Conservation (phyloP, 2,888 invertebrate genomes). For the Octonoba sinensis region DNA sequence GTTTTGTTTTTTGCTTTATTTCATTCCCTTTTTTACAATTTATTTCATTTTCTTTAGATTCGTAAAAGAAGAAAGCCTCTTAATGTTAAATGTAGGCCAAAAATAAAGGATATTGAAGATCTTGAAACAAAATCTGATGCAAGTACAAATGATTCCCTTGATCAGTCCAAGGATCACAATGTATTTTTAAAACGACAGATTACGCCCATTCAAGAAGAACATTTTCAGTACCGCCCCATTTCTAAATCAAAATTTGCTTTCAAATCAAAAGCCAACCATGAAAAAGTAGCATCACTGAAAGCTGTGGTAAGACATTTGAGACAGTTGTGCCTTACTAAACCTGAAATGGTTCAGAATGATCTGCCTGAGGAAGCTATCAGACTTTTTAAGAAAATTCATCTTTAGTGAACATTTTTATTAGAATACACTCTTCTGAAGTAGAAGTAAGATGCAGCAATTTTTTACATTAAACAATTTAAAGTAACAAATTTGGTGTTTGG, state of each 20-base stretch:
- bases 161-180: not conserved
- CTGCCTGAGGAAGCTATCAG: constrained; percentile 36
- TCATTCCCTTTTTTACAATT: not conserved
- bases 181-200: constrained; percentile 23
- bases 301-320: constrained; percentile 22
- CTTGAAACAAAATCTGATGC: too few relatives aligned
- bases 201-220: constrained; percentile 38
- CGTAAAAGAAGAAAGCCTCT: constrained; percentile 29
- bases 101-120: too few relatives aligned
- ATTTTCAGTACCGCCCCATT: not conserved
- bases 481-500: too few relatives aligned
- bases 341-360: constrained; percentile 20
- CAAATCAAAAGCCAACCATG: constrained; percentile 1
- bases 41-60: constrained; percentile 16
- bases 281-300: constrained; percentile 40
- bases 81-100: constrained; percentile 1
- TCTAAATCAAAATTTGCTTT: too few relatives aligned
- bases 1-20: not conserved
- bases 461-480: too few relatives aligned
- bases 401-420: not conserved
- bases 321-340: constrained; percentile 27
- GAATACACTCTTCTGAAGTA: too few relatives aligned
- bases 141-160: not conserved
- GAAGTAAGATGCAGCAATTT: too few relatives aligned
- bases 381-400: constrained; percentile 20